Base-by-base conservation (phyloP, 2,888 invertebrate genomes). In the Cantharis lateralis region DNA sequence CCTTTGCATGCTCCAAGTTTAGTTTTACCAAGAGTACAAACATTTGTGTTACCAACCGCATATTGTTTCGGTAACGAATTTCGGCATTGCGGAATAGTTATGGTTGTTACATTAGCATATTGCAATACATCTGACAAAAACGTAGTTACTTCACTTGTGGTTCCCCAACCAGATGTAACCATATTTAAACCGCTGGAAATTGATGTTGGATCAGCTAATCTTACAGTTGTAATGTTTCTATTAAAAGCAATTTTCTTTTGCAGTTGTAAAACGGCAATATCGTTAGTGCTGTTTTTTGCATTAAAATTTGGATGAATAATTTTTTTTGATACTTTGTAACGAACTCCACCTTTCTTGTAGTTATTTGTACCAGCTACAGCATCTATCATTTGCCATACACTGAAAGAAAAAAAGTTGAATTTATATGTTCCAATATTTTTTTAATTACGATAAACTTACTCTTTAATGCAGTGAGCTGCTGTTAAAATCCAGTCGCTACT, bases 391-490 rank as follows among this genome's bases (percentile, higher is more conserved):
- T n/a, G n/a, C 48, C n/a, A 48, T n/a, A n/a, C 48, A 1, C 48
- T 48, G 3, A n/a, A 48, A 48, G 0, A 9, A 48, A 48, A 2
- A 48, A 5, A n/a, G 0, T n/a, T 1, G 7, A 48, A n/a, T 48
- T n/a, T 32, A 10, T 10, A 26, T 26, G 10, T 2, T 26, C 26
- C 2, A 26, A 10, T 26, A 10, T 3, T 28, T 28, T 28, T 28
- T 28, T 10, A 3, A 11, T 28, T 28, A 11, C 11, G 10, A 10
- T 28, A 3, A 3, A 32, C 61, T 80, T 87, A 90, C 90, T 87
- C 85, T 4, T 79, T 76, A 1, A 90, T 79, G 78, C 90, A 90
- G 83, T 90, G 90, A 3, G 90, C 90, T 11, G 90, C 90, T 0
- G 90, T 90, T 15, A 90, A 79, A 9, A 90, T 82, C 74, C 85